Percentiles rank a stretch among this genome's conserved stretches.
phyloP scores from a whole-genome alignment of 2,113 vertebrate species.

The Hyaena hyaena region DNA sequence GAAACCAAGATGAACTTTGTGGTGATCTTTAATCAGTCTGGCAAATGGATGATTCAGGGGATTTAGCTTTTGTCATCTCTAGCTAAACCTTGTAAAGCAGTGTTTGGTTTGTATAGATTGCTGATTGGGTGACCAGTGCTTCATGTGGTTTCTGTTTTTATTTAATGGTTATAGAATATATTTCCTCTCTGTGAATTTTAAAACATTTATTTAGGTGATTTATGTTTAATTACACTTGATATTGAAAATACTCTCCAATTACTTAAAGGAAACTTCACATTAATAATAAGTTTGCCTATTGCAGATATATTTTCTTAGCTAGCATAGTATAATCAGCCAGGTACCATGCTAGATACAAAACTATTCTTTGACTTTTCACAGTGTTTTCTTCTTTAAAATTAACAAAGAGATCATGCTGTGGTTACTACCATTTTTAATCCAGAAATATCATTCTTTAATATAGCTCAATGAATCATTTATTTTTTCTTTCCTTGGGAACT shows the following conservation, averaged over 20 bases:
- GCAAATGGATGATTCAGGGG: neutral
- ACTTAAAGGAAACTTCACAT: neutral
- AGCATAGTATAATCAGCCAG: neutral
- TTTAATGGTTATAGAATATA: neutral
- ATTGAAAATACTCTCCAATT: constrained; percentile 16
- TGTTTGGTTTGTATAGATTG: neutral
- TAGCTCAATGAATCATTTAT: neutral
- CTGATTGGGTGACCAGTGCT: neutral
- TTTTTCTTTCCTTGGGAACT: neutral
- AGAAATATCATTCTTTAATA: neutral
- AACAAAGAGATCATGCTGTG: neutral
- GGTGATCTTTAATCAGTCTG: neutral
- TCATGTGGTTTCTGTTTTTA: neutral
- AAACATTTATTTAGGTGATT: neutral
- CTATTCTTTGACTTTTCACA: neutral
- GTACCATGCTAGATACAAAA: neutral
- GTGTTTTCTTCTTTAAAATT: constrained; percentile 8
- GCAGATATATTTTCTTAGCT: neutral
- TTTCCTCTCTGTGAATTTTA: neutral
- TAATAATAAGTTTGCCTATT: neutral
- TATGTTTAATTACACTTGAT: neutral
- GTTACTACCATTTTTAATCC: neutral
- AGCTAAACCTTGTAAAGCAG: constrained; percentile 24
- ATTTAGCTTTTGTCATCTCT: neutral
- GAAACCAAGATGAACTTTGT: constrained; percentile 21